These are phyloP conservation scores for Ceyx melanurus DNA, from an alignment of 2,113 vertebrate genomes.

Conservation along the genomic window DNA sequence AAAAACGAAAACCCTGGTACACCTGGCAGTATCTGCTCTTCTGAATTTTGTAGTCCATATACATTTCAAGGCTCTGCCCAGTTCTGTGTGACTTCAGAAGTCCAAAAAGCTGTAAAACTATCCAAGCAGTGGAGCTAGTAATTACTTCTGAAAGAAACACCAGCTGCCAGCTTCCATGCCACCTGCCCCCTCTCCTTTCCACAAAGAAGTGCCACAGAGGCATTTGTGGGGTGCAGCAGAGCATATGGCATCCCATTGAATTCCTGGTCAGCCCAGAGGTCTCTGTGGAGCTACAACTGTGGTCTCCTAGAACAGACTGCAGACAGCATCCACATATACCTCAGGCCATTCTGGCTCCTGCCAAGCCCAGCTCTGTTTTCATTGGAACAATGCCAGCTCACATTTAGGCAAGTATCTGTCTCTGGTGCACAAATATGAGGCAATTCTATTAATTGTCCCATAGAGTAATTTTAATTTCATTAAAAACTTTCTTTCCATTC, in stretches of 20 bases:
- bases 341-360: background rate
- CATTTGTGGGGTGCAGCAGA: background rate
- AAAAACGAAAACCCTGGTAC: background rate
- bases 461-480: conserved; percentile 12
- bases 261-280: background rate
- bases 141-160: conserved; percentile 36
- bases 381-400: background rate
- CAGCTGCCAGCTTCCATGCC: conserved; percentile 32
- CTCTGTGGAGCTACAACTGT: background rate
- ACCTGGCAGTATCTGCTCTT: background rate
- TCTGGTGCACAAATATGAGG: background rate
- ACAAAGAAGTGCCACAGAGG: background rate
- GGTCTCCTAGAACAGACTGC: background rate
- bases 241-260: background rate
- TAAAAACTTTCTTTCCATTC: background rate
- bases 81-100: background rate
- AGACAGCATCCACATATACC: background rate
- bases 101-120: conserved; percentile 7
- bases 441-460: conserved; percentile 4
- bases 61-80: background rate
- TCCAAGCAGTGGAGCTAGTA: background rate
- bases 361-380: conserved; percentile 8
- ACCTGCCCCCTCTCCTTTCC: conserved; percentile 13
- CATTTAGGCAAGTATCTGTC: conserved; percentile 4
- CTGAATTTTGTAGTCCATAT: background rate